Evolutionary conservation across 2,113 vertebrate species (phyloP).

Genomic region (Elanoides forficatus): DNA sequence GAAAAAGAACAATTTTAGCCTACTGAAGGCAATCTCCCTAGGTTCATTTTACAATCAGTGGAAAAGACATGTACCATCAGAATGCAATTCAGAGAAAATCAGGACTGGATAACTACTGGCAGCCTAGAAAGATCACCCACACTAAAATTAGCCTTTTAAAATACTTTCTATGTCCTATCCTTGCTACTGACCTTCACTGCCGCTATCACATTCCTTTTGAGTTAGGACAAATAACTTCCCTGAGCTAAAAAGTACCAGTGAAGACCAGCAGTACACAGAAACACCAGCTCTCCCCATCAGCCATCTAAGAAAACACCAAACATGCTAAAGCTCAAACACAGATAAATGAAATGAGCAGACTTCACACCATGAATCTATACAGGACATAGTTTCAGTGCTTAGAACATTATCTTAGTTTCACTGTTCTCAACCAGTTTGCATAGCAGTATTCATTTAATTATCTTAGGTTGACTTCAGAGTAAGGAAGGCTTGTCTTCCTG

Average conservation of each 20-base stretch:
- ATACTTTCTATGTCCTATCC: neutral
- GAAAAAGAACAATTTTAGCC: neutral
- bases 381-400: neutral
- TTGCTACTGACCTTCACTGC: slow-evolving; percentile 34
- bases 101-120: neutral
- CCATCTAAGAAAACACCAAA: neutral
- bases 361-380: neutral
- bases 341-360: neutral
- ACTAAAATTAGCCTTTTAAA: slow-evolving; percentile 55
- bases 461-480: neutral
- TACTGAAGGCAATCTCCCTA: neutral
- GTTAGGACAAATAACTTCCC: neutral
- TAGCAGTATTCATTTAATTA: neutral
- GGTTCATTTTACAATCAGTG: neutral
- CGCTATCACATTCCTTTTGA: neutral
- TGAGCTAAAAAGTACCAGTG: neutral
- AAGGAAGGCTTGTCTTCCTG: neutral
- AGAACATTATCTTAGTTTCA: neutral
- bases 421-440: neutral
- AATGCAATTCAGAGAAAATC: slow-evolving; percentile 5
- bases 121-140: slow-evolving; percentile 18
- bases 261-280: neutral
- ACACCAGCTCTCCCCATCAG: neutral
- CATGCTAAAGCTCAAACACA: neutral
- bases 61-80: neutral